These are phyloP conservation scores for Ophthalmolycus amberensis DNA, from an alignment of 2,113 vertebrate species.

Conservation along the genomic window DNA sequence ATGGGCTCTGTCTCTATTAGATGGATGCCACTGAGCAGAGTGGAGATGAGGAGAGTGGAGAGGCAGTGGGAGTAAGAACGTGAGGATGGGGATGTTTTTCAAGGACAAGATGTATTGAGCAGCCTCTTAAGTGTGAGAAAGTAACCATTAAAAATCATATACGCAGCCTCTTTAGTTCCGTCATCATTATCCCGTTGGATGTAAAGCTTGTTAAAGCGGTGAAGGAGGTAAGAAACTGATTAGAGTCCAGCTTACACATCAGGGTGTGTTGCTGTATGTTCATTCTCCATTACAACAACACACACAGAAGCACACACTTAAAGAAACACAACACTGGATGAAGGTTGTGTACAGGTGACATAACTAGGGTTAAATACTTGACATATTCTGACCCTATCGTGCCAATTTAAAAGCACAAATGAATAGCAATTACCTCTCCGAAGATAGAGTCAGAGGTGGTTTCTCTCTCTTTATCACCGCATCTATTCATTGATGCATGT, in stretches of 20 bases:
- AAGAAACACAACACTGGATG: background rate
- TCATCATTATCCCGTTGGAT: background rate
- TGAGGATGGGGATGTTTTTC: too few relatives aligned
- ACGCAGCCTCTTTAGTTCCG: background rate
- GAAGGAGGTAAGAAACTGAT: conserved; percentile 8
- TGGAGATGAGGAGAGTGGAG: too few relatives aligned
- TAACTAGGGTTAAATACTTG: background rate
- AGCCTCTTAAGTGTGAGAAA: background rate
- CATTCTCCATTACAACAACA: background rate
- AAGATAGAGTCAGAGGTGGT: background rate
- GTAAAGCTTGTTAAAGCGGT: too few relatives aligned
- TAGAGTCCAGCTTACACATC: background rate
- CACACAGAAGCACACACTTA: background rate
- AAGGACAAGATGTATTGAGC: too few relatives aligned
- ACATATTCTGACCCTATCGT: background rate
- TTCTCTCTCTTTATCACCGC: background rate
- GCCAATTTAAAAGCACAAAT: conserved; percentile 23
- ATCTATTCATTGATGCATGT: background rate
- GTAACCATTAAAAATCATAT: background rate
- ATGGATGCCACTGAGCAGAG: too few relatives aligned
- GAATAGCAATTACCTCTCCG: background rate
- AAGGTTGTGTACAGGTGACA: background rate
- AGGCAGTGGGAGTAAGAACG: too few relatives aligned
- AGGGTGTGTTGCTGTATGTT: background rate
- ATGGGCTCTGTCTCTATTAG: too few relatives aligned